Percentiles rank a stretch among this genome's conserved stretches.
Evolutionary conservation across 2,888 invertebrate genomes (phyloP).

Genomic region (Elmis aenea): DNA sequence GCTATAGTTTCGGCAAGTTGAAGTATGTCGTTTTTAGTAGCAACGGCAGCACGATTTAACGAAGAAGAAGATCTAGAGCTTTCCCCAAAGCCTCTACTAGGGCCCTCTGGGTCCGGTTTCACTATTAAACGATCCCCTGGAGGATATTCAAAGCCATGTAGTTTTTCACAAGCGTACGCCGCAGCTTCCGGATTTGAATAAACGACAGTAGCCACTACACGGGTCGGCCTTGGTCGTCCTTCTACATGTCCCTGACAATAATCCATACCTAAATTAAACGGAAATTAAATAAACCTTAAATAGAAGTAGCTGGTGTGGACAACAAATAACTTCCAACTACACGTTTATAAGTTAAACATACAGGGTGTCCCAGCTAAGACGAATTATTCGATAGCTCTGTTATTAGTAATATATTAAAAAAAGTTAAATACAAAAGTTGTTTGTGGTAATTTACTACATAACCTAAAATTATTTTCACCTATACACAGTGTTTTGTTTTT

Average conservation of each 20-base stretch:
- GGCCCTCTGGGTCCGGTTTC: slow-evolving; percentile 53
- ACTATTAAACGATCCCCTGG: slow-evolving; percentile 78
- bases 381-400: too few relatives aligned
- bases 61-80: slow-evolving; percentile 1
- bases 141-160: slow-evolving; percentile 90
- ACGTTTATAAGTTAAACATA: too few relatives aligned
- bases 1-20: slow-evolving; percentile 69
- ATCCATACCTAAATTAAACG: slow-evolving; percentile 47
- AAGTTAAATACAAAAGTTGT: too few relatives aligned
- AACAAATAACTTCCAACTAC: too few relatives aligned
- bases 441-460: too few relatives aligned
- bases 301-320: not conserved
- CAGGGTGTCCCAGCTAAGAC: too few relatives aligned
- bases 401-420: too few relatives aligned
- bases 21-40: slow-evolving; percentile 49
- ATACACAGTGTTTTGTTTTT: too few relatives aligned
- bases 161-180: slow-evolving; percentile 75
- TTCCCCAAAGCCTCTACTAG: slow-evolving; percentile 7
- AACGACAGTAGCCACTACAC: slow-evolving; percentile 61
- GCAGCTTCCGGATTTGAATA: slow-evolving; percentile 68
- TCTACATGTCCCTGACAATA: slow-evolving; percentile 55
- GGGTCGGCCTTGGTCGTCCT: slow-evolving; percentile 48
- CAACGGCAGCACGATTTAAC: not conserved
- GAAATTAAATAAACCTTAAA: slow-evolving; percentile 2
- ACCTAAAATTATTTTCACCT: too few relatives aligned